A percentile compares a stretch with the other conserved stretches of the same genome.
Conservation (phyloP, 2,888 invertebrate genomes). For the Nomada fucata region DNA sequence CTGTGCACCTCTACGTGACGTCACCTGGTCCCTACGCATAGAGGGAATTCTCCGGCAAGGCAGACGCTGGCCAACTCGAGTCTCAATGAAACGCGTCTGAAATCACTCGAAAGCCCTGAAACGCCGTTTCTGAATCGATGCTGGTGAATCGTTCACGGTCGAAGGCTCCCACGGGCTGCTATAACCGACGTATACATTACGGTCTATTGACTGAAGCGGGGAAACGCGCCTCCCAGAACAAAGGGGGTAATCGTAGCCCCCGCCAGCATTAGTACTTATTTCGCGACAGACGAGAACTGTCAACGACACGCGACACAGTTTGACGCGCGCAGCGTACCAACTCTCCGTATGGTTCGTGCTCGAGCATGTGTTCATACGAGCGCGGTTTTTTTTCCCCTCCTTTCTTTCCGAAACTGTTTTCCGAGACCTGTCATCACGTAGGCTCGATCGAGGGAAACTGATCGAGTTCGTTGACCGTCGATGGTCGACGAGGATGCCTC, state of each 20-base stretch:
- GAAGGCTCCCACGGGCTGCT: slow-evolving; percentile 37
- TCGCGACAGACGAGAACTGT: slow-evolving; percentile 61
- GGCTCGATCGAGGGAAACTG: slow-evolving; percentile 28
- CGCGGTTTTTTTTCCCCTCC: background rate
- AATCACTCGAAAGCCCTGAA: slow-evolving; percentile 9
- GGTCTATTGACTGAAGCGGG: slow-evolving; percentile 46
- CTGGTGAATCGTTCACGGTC: slow-evolving; percentile 47
- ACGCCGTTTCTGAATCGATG: slow-evolving; percentile 38
- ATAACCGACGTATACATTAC: slow-evolving; percentile 64
- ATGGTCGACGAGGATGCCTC: slow-evolving; percentile 28
- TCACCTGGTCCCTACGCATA: too few species aligned
- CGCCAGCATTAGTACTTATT: slow-evolving; percentile 55
- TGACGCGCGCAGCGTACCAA: slow-evolving; percentile 42
- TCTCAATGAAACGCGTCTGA: slow-evolving; percentile 21
- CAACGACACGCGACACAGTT: slow-evolving; percentile 65
- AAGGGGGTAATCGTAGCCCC: slow-evolving; percentile 66
- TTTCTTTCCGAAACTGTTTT: slow-evolving; percentile 40
- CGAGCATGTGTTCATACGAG: background rate
- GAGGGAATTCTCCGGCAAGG: too few species aligned
- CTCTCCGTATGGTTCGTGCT: background rate
- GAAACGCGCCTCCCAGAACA: slow-evolving; percentile 51
- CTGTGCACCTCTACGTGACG: too few species aligned
- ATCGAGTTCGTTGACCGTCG: slow-evolving; percentile 45
- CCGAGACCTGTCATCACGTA: slow-evolving; percentile 52
- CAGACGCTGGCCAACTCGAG: slow-evolving; percentile 19